Evolutionary conservation across 2,113 vertebrate species (phyloP).

Genomic region (Accipiter virgatus): DNA sequence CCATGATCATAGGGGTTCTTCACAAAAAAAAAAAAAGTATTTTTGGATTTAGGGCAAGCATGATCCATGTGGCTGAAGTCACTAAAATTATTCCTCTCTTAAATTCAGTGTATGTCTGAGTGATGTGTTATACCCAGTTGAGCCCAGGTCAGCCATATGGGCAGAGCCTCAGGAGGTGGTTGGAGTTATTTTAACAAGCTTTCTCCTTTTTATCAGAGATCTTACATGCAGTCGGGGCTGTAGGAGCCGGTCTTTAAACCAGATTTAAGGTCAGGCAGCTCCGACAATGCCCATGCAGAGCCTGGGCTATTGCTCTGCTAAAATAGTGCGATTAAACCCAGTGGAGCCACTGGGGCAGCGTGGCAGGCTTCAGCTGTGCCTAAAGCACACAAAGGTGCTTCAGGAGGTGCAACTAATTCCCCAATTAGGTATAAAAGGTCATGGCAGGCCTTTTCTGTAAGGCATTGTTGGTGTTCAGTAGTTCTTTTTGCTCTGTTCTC

Average conservation of each 20-base stretch:
- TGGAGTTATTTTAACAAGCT: not conserved
- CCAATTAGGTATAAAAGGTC: not conserved
- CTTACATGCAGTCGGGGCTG: fast-evolving
- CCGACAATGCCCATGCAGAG: fast-evolving
- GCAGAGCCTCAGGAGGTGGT: not conserved
- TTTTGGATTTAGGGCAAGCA: not conserved
- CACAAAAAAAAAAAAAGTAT: too few species aligned
- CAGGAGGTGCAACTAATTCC: not conserved
- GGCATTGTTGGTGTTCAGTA: fast-evolving
- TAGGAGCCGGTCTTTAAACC: not conserved
- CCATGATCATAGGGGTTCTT: fast-evolving
- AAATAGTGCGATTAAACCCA: fast-evolving
- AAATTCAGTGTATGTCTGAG: not conserved
- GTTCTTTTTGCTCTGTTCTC: not conserved
- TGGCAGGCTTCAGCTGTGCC: not conserved
- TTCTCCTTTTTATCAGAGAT: not conserved
- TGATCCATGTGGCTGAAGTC: fast-evolving
- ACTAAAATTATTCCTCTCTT: too few species aligned
- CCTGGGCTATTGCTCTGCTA: not conserved
- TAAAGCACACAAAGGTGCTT: not conserved
- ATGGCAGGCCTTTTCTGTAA: fast-evolving
- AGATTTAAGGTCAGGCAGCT: not conserved
- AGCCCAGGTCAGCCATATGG: fast-evolving
- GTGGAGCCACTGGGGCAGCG: too few species aligned
- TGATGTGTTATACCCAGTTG: fast-evolving